Percentiles rank a stretch among this genome's conserved stretches.
Conservation (phyloP, 2,113 vertebrate genomes). For the Myocastor coypus region DNA sequence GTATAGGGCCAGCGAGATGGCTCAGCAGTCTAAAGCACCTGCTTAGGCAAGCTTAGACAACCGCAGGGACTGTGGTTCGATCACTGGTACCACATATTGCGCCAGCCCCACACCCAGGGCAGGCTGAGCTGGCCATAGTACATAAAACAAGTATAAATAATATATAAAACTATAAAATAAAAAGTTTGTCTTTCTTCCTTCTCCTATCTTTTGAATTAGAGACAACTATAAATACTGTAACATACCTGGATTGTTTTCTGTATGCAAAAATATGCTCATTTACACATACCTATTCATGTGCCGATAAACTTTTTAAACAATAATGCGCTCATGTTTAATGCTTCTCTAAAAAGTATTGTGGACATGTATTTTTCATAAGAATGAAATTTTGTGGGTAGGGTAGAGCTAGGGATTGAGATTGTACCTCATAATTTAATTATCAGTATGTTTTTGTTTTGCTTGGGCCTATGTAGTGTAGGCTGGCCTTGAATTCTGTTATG, state of each 20-base stretch:
- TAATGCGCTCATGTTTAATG: not conserved
- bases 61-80: no score
- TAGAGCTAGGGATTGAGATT: not conserved
- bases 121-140: no score
- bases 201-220: not conserved
- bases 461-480: not conserved
- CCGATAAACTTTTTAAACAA: not conserved
- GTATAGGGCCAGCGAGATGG: no score
- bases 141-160: constrained; percentile 30
- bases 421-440: not conserved
- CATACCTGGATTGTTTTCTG: not conserved
- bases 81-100: no score
- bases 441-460: not conserved
- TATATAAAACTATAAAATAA: constrained; percentile 41
- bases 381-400: not conserved
- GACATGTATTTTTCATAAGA: not conserved
- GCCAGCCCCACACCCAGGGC: no score
- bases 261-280: not conserved
- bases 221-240: not conserved
- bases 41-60: no score
- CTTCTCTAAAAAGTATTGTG: not conserved
- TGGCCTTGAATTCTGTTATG: not conserved
- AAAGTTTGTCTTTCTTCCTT: not conserved
- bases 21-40: no score
- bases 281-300: not conserved